phyloP scores from a whole-genome alignment of 2,113 vertebrate genomes.

The Rattus rattus region DNA sequence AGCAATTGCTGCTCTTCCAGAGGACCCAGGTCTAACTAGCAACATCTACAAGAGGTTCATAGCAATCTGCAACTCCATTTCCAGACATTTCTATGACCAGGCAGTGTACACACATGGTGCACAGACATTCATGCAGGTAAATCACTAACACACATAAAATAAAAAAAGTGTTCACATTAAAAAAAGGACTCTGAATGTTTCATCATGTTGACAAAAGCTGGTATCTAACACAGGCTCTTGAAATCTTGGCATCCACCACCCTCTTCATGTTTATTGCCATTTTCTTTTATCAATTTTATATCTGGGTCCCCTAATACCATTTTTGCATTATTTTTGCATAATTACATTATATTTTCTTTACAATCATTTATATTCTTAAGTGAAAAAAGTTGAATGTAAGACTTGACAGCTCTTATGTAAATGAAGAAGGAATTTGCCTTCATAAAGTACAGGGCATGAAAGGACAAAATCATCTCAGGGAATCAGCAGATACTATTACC shows the following conservation, averaged over 20 bases:
- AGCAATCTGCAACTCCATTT: not conserved
- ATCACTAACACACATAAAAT: not conserved
- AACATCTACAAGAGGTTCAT: not conserved
- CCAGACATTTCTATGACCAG: not conserved
- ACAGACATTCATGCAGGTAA: not conserved
- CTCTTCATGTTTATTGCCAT: not conserved
- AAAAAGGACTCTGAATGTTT: not conserved
- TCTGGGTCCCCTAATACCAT: not conserved
- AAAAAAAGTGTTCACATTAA: not conserved
- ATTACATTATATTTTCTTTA: not conserved
- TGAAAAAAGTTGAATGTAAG: not conserved
- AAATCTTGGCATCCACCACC: not conserved
- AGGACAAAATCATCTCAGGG: not conserved
- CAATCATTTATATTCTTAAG: not conserved
- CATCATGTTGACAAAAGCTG: not conserved
- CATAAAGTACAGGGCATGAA: not conserved
- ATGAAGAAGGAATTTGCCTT: not conserved
- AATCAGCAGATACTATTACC: not conserved
- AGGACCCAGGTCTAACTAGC: not conserved
- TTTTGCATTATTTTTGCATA: not conserved
- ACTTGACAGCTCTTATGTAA: not conserved
- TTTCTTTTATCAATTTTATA: not conserved
- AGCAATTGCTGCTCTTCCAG: not conserved
- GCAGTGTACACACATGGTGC: not conserved
- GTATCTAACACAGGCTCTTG: not conserved